These are phyloP conservation scores for Drosophila tropicalis DNA, from an alignment of 1,140 invertebrate genomes.

Conservation along the genomic window DNA sequence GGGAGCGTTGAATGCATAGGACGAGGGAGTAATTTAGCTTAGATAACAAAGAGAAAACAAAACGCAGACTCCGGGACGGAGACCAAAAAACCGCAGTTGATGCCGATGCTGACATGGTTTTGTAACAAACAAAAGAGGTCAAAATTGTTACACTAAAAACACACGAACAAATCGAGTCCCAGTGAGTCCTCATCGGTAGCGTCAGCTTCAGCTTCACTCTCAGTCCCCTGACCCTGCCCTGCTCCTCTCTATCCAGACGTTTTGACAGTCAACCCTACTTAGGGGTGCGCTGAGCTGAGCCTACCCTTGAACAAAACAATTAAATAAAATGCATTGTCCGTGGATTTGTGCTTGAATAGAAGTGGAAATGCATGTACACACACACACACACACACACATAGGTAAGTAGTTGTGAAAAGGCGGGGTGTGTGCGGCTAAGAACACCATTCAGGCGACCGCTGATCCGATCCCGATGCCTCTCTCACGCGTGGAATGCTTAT, in stretches of 20 bases:
- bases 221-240: neutral
- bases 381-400: neutral
- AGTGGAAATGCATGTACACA: constrained; percentile 35
- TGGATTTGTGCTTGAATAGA: constrained; percentile 51
- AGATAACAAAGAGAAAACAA: constrained; percentile 45
- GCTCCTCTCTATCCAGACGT: constrained; percentile 12
- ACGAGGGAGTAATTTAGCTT: constrained; percentile 52
- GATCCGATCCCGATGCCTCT: constrained; percentile 17
- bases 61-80: constrained; percentile 4
- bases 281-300: constrained; percentile 44
- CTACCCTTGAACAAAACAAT: constrained; percentile 61
- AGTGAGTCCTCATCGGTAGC: neutral
- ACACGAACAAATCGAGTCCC: constrained; percentile 28
- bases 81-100: constrained; percentile 58
- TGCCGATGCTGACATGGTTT: constrained; percentile 44
- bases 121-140: constrained; percentile 72
- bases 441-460: constrained; percentile 16
- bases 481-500: constrained; percentile 14
- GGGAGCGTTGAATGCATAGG: constrained; percentile 8
- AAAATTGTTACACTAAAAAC: constrained; percentile 71
- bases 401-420: constrained; percentile 35
- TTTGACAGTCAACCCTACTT: constrained; percentile 61
- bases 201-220: neutral
- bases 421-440: constrained; percentile 28
- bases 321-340: constrained; percentile 59